Base-by-base conservation (phyloP, 2,113 vertebrate species). In the Scomber scombrus region DNA sequence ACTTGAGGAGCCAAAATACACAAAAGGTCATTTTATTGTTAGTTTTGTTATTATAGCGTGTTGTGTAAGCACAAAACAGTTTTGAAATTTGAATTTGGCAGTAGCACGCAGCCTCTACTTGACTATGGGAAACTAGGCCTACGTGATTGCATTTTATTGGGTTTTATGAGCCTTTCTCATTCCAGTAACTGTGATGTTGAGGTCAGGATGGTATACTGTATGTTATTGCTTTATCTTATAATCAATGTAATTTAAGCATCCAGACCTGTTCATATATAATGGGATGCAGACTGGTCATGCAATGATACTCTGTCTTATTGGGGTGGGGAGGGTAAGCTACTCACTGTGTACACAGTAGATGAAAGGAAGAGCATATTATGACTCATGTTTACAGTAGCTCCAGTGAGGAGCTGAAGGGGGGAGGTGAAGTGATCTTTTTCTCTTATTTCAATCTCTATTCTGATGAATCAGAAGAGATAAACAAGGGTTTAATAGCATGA, bases 201-300 rank as follows among this genome's bases (percentile, higher is more conserved):
- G 57, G 57, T 65, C 58, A 64, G 40, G 3, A 13, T 68, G 52
- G 31, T 67, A 46, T 18, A 63, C 54, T 68, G 56, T 55, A 66
- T 34, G 34, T 65, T 72, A 80, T 88, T 69, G 47, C 21, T 23
- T 78, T 68, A 72, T 82, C 69, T 62, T 71, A 15, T 79, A 46
- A 80, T 84, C 54, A 60, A 3, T 16, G 16, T 74, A 55, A 80
- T 83, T 79, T 78, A 54, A 87, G 60, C 68, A 40, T 21, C 21
- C 58, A 62, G 21, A 83, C 63, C 26, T 63, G 47, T 71, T 75
- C 11, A 67, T 61, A 45, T 80, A 70, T 81, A 76, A 83, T 70
- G 56, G 29, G 45, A 71, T 67, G 26, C 15, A 65, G 71, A 43
- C 14, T 23, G 43, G 29, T 45, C 70, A 15, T 78, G 58, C 49